phyloP scores from a whole-genome alignment of 30 jellyfish, hydroid and myxozoan species.

The Aurelia sp. region DNA sequence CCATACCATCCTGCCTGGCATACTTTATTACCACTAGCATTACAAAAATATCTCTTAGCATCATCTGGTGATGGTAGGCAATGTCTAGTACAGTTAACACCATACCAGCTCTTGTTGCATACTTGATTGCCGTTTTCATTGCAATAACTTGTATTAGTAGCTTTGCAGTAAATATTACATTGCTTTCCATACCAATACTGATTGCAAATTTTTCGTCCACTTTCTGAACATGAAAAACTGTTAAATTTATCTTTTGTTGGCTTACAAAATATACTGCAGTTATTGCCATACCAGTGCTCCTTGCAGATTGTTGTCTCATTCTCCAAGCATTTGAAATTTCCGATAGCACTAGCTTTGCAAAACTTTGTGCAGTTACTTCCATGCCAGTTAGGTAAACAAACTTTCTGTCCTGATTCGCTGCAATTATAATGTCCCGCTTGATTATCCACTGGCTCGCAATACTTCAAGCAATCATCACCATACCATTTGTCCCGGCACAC shows the following conservation, averaged over 20 bases:
- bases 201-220: constrained; percentile 12
- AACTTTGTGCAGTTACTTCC: constrained; percentile 14
- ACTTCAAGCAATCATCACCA: constrained; percentile 8
- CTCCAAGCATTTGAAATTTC: neutral
- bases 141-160: neutral
- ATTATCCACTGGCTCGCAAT: neutral
- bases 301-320: constrained; percentile 1
- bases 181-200: constrained; percentile 27
- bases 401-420: neutral
- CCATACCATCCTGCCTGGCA: constrained; percentile 16
- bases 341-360: neutral
- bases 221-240: neutral
- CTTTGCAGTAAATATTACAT: constrained; percentile 21
- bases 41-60: neutral
- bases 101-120: constrained; percentile 10
- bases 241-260: neutral
- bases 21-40: constrained; percentile 8
- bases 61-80: neutral
- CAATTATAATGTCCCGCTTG: constrained; percentile 45
- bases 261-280: constrained; percentile 21
- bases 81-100: neutral
- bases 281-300: constrained; percentile 24
- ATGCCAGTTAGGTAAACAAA: constrained; percentile 1
- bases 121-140: neutral
- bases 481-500: constrained; percentile 21